Evolutionary conservation across 2,113 vertebrate species (phyloP).

Genomic region (Synodontis membranacea): DNA sequence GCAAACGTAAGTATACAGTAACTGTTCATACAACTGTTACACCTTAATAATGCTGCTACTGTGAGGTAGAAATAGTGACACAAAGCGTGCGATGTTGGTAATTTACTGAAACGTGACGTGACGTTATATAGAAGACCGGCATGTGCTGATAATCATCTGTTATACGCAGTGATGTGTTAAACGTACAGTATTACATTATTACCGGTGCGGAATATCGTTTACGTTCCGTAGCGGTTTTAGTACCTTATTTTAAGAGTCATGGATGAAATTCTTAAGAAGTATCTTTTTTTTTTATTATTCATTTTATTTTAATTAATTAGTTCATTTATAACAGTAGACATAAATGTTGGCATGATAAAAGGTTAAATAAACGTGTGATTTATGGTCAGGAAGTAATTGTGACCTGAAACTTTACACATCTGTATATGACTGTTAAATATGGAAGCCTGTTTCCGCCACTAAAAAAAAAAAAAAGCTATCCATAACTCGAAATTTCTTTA

Average conservation of each 20-base stretch:
- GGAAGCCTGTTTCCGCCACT: no score
- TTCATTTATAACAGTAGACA: neutral
- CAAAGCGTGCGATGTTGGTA: neutral
- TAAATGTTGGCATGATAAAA: neutral
- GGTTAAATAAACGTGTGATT: neutral
- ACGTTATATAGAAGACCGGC: neutral
- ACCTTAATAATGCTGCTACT: neutral
- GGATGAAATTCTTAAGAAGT: neutral
- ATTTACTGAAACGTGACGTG: neutral
- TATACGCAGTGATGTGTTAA: no score
- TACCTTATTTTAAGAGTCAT: neutral
- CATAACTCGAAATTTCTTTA: no score
- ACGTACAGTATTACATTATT: neutral
- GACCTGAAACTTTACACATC: neutral
- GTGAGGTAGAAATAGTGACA: neutral
- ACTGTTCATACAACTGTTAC: neutral
- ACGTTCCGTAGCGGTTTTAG: neutral
- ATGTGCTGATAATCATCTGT: neutral
- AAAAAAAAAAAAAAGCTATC: no score
- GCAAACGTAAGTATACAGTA: constrained; percentile 8
- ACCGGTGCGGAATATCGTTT: neutral
- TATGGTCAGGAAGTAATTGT: neutral
- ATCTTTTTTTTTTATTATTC: neutral
- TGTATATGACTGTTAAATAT: neutral
- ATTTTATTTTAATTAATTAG: neutral